Evolutionary conservation across 2,888 invertebrate genomes (phyloP), one percentile per base, ranked within the genome.

Genomic region (Pachycephus smyrnensis): DNA sequence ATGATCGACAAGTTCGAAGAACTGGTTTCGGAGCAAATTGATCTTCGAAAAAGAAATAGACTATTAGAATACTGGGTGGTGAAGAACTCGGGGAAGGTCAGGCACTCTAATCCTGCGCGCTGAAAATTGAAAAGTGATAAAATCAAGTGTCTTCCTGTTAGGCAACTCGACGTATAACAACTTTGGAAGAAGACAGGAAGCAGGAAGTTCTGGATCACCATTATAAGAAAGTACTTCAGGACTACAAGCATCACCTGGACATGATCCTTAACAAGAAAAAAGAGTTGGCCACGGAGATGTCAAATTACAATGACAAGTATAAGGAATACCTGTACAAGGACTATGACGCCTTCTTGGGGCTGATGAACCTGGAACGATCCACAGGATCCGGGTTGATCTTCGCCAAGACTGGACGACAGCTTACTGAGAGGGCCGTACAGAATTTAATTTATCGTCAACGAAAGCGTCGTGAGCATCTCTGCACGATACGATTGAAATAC

Each of bases 371-470:
- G 12, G 82, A 84, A 76, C 81, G 68, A 9, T 84, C 84, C 37
- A 71, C 85, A 15, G 84, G 82, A 15, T 73, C 83, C n/a, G 86
- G 82, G 69, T 79, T 87, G 73, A 73, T 84, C n/a, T 87, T 82
- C 77, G 82, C 82, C 37, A 86, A 83, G 75, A 82, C 85, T 1
- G 89, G 86, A 23, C 81, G 80, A 31, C 82, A 79, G 35, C 55
- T 88, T 31, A 82, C 84, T 36, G 83, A 82, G 9, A 86, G 83
- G 75, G 73, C 80, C 73, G 80, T 86, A 73, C 82, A 86, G 15
- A 77, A 78, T 30, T 73, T 84, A 79, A 84, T 83, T 37, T 82
- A 79, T 71, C 88, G 87, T 32, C 86, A 88, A 86, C 73, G 31
- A 30, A 31, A 37, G 1, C 37, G 76, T 23, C 69, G 78, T 4